Evolutionary conservation across 2,888 invertebrate species (phyloP), one percentile per base, ranked within the genome.

Genomic region (Spisula solida): DNA sequence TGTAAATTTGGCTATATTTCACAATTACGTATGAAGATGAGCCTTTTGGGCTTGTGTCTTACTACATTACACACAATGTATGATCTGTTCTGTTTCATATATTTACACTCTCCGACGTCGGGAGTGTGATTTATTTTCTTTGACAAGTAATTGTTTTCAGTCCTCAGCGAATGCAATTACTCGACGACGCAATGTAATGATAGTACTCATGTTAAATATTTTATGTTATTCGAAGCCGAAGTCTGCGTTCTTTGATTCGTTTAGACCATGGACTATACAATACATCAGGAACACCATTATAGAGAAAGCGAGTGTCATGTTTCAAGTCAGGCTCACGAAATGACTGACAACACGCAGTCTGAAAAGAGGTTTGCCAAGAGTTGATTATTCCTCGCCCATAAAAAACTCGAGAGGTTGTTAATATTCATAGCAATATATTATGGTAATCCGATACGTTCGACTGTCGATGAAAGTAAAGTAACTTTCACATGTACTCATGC

Each of bases 391-490:
- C 18, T 34, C 31, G 12, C 31, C 25, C 75, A 31, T 31, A 75
- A 75, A 41, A 70, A 16, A 31, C 60, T 66, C 14, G 55, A 31
- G 34, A 83, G 70, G 16, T 18, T 16, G 60, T 66, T 83, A 20
- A 83, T 83, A 83, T 83, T 83, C 83, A 83, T 70, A 47, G 34
- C 70, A 70, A 29, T 83, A 70, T 83, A 34, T 70, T 66, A 41
- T 83, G 47, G 83, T 48, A 41, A 83, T 70, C 47, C 16, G 66
- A 83, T 83, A 83, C 14, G 14, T 41, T 41, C 48, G 70, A 31
- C 48, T 41, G 75, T 34, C 16, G 75, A 34, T 75, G 75, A 75
- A 83, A 82, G 83, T n/a, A 81, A 82, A 56, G 83, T 66, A 31
- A 83, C 66, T 48, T 70, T 83, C 10, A 34, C 70, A 83, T 48